These are phyloP conservation scores for Phymatocera aterrima DNA, from an alignment of 2,888 invertebrate species.

Conservation along the genomic window DNA sequence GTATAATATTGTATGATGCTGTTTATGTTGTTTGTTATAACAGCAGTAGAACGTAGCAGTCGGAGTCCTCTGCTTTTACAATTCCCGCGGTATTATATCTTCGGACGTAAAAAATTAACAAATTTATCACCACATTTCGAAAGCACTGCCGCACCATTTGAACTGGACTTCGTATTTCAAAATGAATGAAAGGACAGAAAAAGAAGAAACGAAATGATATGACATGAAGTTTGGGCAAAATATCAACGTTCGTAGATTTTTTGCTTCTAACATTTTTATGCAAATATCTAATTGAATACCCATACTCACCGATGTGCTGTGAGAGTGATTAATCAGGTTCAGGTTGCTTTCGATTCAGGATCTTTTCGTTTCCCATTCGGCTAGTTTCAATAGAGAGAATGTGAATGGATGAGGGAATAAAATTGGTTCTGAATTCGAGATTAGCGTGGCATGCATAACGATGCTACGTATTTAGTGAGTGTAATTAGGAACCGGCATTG, in stretches of 20 bases:
- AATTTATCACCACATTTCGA: not conserved
- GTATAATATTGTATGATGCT: not conserved
- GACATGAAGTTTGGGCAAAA: too few species aligned
- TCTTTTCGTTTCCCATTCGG: not conserved
- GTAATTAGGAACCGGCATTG: conserved; percentile 14
- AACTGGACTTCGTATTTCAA: not conserved
- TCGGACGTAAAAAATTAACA: conserved; percentile 21
- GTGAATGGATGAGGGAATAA: not conserved
- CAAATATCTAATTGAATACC: too few species aligned
- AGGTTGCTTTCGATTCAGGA: too few species aligned
- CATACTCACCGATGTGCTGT: too few species aligned
- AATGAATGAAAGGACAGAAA: not conserved
- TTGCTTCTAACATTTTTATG: too few species aligned
- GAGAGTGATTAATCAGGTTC: too few species aligned
- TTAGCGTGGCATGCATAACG: not conserved
- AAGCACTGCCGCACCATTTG: not conserved
- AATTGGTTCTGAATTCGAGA: not conserved
- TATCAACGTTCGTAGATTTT: too few species aligned
- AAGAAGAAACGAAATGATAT: not conserved
- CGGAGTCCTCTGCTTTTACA: conserved; percentile 9
- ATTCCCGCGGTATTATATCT: not conserved
- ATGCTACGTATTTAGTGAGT: not conserved
- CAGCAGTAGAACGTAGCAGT: not conserved
- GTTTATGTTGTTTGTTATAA: not conserved
- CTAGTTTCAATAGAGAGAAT: not conserved